Percentiles rank a stretch among this genome's conserved stretches.
phyloP scores from a whole-genome alignment of 2,888 invertebrate species.

The Baronia brevicornis region DNA sequence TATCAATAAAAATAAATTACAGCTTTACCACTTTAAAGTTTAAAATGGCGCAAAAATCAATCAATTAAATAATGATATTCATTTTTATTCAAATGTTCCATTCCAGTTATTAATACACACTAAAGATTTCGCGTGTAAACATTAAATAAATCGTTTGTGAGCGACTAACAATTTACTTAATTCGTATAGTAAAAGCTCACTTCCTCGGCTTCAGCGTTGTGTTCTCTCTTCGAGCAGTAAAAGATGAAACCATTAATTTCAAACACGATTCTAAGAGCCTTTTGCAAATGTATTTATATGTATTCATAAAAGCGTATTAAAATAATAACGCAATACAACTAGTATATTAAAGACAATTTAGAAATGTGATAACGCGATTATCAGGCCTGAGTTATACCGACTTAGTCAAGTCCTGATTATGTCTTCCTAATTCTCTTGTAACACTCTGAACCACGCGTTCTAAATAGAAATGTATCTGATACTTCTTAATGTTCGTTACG shows the following conservation, averaged over 20 bases:
- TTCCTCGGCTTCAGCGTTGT: slow-evolving; percentile 36
- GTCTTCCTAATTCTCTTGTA: no score
- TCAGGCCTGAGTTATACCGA: no score
- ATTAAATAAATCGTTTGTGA: slow-evolving; percentile 54
- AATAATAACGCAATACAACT: no score
- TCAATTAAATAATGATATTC: slow-evolving; percentile 43
- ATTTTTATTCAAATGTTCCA: slow-evolving; percentile 51
- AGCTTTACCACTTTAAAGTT: slow-evolving; percentile 38
- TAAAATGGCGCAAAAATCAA: slow-evolving; percentile 38
- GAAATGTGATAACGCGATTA: no score
- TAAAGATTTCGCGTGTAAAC: slow-evolving; percentile 58
- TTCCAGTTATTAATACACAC: slow-evolving; percentile 40
- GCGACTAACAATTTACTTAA: slow-evolving; percentile 55
- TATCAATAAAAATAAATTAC: slow-evolving; percentile 21
- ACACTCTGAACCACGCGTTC: no score
- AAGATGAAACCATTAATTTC: slow-evolving; percentile 15
- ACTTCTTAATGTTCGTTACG: no score
- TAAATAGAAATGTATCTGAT: no score
- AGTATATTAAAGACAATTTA: no score
- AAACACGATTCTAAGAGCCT: no score
- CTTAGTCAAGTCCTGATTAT: no score
- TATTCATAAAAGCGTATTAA: no score
- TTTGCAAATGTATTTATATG: no score
- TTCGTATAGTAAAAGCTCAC: slow-evolving; percentile 40
- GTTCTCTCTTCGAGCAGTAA: slow-evolving; percentile 16